Conservation (phyloP, 1,140 invertebrate species). For the Dreissena polymorpha region DNA sequence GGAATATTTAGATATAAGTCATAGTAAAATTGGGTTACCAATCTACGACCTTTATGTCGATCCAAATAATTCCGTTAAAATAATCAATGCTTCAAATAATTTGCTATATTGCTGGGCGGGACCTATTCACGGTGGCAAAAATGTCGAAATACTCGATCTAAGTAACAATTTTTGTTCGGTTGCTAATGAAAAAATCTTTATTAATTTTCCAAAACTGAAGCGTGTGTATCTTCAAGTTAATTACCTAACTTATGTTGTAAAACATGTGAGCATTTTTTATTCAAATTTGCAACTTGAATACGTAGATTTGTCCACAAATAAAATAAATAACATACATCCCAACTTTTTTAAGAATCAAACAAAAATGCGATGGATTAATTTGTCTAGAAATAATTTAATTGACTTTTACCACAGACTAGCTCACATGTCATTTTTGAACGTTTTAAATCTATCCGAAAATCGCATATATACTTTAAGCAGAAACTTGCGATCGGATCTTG, state of each 20-base stretch:
- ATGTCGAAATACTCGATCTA: not conserved
- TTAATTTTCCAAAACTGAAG: not conserved
- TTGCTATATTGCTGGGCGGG: conserved; percentile 46
- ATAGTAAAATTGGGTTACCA: conserved; percentile 1
- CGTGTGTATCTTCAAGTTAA: not conserved
- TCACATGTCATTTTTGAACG: conserved; percentile 9
- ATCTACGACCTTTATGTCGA: not conserved
- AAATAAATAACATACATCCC: too few relatives aligned
- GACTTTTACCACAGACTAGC: conserved; percentile 7
- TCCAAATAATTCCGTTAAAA: conserved; percentile 16
- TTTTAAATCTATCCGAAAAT: not conserved
- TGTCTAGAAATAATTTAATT: not conserved
- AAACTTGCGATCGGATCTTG: not conserved
- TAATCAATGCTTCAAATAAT: not conserved
- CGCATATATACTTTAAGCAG: not conserved
- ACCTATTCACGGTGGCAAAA: conserved; percentile 20
- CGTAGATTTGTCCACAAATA: not conserved
- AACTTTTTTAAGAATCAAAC: too few relatives aligned
- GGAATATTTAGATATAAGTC: conserved; percentile 39
- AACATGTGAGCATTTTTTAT: not conserved
- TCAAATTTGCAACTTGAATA: not conserved
- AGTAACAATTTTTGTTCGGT: too few relatives aligned
- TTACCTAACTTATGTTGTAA: not conserved
- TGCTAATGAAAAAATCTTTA: not conserved
- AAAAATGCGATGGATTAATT: not conserved